Percentiles rank a stretch among this genome's conserved stretches.
Conservation (phyloP, 1,140 invertebrate species). For the Trichomalopsis sarcophagae region DNA sequence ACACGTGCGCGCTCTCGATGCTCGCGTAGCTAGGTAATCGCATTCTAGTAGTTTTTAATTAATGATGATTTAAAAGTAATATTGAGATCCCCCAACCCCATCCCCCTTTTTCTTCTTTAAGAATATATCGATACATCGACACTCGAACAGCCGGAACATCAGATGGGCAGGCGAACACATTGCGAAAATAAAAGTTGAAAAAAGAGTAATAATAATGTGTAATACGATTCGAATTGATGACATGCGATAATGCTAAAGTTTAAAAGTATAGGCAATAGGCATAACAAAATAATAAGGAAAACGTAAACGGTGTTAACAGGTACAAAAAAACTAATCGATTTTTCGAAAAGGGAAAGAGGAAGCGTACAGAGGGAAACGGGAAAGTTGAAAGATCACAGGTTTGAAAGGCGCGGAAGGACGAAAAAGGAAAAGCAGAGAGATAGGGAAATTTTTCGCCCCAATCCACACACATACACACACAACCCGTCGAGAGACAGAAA, state of each 20-base stretch:
- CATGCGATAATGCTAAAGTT: conserved; percentile 44
- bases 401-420: background rate
- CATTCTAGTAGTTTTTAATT: conserved; percentile 55
- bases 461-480: background rate
- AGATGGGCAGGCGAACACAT: conserved; percentile 38
- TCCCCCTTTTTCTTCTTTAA: conserved; percentile 55
- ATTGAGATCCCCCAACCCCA: conserved; percentile 11
- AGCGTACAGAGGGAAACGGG: conserved; percentile 46
- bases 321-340: conserved; percentile 50
- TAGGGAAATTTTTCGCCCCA: conserved; percentile 42
- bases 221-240: conserved; percentile 51
- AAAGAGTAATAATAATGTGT: conserved; percentile 15
- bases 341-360: conserved; percentile 52
- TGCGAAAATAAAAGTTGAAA: conserved; percentile 40
- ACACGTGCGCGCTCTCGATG: conserved; percentile 51
- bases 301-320: conserved; percentile 49
- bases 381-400: conserved; percentile 17
- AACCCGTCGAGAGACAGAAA: background rate
- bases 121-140: conserved; percentile 53
- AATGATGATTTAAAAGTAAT: conserved; percentile 48
- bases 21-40: conserved; percentile 51
- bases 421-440: conserved; percentile 12
- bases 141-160: conserved; percentile 51
- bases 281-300: conserved; percentile 51
- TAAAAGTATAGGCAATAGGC: conserved; percentile 51